Evolutionary conservation across 2,888 invertebrate genomes (phyloP).

Genomic region (Eupithecia pulchellata): DNA sequence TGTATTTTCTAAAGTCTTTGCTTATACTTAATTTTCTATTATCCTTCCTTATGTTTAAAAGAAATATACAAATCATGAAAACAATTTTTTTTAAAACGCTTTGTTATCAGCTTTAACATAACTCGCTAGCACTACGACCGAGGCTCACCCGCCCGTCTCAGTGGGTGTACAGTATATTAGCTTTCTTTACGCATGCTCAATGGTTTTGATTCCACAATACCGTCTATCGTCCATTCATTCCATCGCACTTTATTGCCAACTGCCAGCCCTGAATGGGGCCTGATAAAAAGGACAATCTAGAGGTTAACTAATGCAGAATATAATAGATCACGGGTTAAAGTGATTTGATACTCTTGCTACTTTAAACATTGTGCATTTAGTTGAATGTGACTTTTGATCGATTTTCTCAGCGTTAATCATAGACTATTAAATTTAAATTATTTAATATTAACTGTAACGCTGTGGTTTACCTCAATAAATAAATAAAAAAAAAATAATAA

Average conservation of each 20-base stretch:
- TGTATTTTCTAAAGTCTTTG: not conserved
- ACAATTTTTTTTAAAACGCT: not conserved
- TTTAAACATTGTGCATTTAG: not conserved
- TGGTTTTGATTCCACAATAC: conserved; percentile 73
- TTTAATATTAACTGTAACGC: no score
- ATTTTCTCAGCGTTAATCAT: not conserved
- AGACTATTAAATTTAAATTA: no score
- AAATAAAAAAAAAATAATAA: no score
- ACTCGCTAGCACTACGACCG: conserved; percentile 26
- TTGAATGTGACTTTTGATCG: not conserved
- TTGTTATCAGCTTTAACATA: not conserved
- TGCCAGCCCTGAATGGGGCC: conserved; percentile 22
- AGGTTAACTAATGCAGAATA: conserved; percentile 24
- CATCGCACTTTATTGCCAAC: conserved; percentile 42
- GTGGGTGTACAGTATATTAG: conserved; percentile 65
- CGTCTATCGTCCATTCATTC: conserved; percentile 44
- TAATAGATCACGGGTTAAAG: conserved; percentile 8
- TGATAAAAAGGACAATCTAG: conserved; percentile 29
- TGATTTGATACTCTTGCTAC: conserved; percentile 4
- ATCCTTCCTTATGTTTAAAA: no score
- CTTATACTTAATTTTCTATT: no score
- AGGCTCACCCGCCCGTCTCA: conserved; percentile 38
- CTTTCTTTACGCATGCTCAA: conserved; percentile 70
- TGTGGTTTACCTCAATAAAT: no score
- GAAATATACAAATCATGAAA: not conserved